Evolutionary conservation across 2,113 vertebrate species (phyloP), one percentile per base, ranked within the genome.

Genomic region (Desmodus rotundus): DNA sequence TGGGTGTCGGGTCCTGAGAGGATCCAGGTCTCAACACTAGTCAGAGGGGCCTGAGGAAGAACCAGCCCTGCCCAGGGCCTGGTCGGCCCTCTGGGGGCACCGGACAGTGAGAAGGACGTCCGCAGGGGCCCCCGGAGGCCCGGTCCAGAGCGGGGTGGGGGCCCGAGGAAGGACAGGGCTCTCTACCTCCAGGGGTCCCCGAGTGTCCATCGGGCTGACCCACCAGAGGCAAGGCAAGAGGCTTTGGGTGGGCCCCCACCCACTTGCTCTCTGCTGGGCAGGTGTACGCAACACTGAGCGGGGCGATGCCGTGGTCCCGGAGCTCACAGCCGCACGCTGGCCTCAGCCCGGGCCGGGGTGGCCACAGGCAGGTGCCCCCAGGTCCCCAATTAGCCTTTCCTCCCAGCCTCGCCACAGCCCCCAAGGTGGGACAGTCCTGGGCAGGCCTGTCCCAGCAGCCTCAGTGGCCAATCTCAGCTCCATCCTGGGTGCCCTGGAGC

Each of bases 81-180:
- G 20, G n/a, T 10, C 1, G 0, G 54, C 45, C 9, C 31, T n/a
- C 12, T 8, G 13, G 70, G 50, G 78, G 12, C 13, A 16, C 16
- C 33, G 11, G 0, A 15, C 52, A 61, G 38, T n/a, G 38, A 16
- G 14, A 4, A 50, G 28, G 50, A 72, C 3, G 20, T 5, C 28
- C 38, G 36, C 58, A 9, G 52, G 54, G 87, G 38, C 74, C 61
- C 36, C 5, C 14, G 0, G 70, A 17, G 19, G 20, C 19, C 28
- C 9, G 0, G 14, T n/a, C 52, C 19, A 9, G 24, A 19, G 33
- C 28, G 7, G 4, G 4, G 4, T 6, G 0, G 7, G 50, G 28
- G 9, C 47, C 70, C 7, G 4, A 20, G 19, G 38, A n/a, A 28
- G 41, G 63, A 11, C 82, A 22, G 77, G 15, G 13, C 41, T 41